phyloP scores from a whole-genome alignment of 92 coral and sea anemone genomes.

The Nematostella vectensis region DNA sequence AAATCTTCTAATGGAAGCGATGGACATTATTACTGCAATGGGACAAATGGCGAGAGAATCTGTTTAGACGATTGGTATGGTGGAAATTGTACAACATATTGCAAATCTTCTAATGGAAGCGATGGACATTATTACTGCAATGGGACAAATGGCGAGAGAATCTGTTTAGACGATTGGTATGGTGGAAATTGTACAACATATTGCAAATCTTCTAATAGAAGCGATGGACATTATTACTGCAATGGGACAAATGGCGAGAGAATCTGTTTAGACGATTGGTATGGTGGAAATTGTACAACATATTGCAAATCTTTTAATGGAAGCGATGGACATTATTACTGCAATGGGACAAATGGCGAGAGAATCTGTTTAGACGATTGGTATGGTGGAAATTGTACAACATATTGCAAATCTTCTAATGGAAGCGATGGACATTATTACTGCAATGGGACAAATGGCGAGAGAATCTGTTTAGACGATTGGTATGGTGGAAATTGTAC shows the following conservation, averaged over 20 bases:
- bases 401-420: conserved; percentile 17
- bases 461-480: conserved; percentile 18
- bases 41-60: conserved; percentile 30
- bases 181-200: conserved; percentile 19
- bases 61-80: conserved; percentile 57
- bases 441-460: conserved; percentile 21
- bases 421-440: too few species aligned
- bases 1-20: conserved; percentile 28
- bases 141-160: conserved; percentile 9
- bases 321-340: conserved; percentile 25
- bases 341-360: conserved; percentile 20
- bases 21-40: conserved; percentile 19
- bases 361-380: conserved; percentile 42
- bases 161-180: conserved; percentile 36
- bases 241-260: neutral
- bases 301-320: conserved; percentile 44
- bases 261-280: conserved; percentile 46
- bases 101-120: conserved; percentile 12
- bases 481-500: conserved; percentile 37
- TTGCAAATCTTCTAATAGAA: conserved; percentile 2
- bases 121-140: conserved; percentile 34
- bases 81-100: conserved; percentile 24
- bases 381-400: conserved; percentile 43
- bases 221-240: neutral
- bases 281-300: conserved; percentile 34